A percentile compares a stretch with the other conserved stretches of the same genome.
Evolutionary conservation across 2,888 invertebrate genomes (phyloP).

Genomic region (Malachius bipustulatus): DNA sequence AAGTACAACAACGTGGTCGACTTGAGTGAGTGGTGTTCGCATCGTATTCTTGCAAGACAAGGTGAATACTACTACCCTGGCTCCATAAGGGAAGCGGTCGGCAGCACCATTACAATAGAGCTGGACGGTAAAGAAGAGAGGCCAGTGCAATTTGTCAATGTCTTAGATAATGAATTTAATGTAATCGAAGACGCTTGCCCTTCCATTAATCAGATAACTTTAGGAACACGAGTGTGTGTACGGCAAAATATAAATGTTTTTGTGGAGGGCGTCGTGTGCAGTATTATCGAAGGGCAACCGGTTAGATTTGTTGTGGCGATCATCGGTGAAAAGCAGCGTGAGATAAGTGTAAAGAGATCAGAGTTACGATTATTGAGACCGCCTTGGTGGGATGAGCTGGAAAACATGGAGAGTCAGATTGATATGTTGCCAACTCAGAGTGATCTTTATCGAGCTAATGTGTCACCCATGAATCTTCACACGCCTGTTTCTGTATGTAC

Average conservation of each 20-base stretch:
- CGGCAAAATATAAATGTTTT: slow-evolving; percentile 62
- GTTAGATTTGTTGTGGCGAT: slow-evolving; percentile 57
- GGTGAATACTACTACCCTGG: slow-evolving; percentile 77
- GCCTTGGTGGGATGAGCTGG: slow-evolving; percentile 95
- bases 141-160: slow-evolving; percentile 59
- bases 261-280: slow-evolving; percentile 72
- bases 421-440: slow-evolving; percentile 19
- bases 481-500: slow-evolving; percentile 39
- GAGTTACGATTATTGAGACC: slow-evolving; percentile 82
- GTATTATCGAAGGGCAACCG: slow-evolving; percentile 49
- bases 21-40: slow-evolving; percentile 87
- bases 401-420: slow-evolving; percentile 39
- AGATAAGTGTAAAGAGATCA: slow-evolving; percentile 71
- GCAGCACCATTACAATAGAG: slow-evolving; percentile 56
- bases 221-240: slow-evolving; percentile 74
- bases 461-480: slow-evolving; percentile 43
- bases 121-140: slow-evolving; percentile 67
- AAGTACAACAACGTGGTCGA: slow-evolving; percentile 44
- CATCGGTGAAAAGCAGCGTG: slow-evolving; percentile 38
- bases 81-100: slow-evolving; percentile 65
- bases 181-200: slow-evolving; percentile 91
- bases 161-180: slow-evolving; percentile 69
- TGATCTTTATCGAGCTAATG: slow-evolving; percentile 26
- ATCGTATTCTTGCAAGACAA: slow-evolving; percentile 80
- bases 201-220: slow-evolving; percentile 64